Evolutionary conservation across 37 sponge, comb jelly and placozoan species (phyloP).

Genomic region (Aplysina aerophoba): DNA sequence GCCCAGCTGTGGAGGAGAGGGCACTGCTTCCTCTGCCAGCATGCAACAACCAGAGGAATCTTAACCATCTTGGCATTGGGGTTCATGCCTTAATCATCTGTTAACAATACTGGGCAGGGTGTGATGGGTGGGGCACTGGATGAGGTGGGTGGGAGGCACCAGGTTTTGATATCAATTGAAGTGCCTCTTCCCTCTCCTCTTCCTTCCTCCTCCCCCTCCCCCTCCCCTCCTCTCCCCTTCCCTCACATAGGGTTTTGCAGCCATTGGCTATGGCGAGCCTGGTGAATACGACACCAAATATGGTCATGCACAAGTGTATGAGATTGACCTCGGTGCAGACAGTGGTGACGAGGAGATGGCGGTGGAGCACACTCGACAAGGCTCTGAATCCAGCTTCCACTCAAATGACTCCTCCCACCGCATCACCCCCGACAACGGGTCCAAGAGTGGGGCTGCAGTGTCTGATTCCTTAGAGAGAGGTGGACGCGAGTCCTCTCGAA

Average conservation of each 20-base stretch:
- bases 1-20: too few species aligned
- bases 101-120: neutral
- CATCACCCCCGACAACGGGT: neutral
- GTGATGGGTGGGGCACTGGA: constrained; percentile 24
- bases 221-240: neutral
- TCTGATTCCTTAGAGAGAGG: neutral
- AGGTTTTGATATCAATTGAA: neutral
- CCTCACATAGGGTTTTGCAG: constrained; percentile 24
- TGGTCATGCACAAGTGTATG: constrained; percentile 33
- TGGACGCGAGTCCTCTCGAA: neutral
- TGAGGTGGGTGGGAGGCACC: neutral
- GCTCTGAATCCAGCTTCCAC: constrained; percentile 20
- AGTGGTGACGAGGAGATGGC: neutral
- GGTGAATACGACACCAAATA: constrained; percentile 48
- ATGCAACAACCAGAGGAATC: too few species aligned
- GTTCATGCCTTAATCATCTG: neutral
- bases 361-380: constrained; percentile 1
- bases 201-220: neutral
- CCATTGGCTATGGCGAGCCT: constrained; percentile 27
- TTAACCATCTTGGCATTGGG: too few species aligned
- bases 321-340: constrained; percentile 27
- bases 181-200: neutral
- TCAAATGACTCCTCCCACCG: neutral
- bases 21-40: too few species aligned
- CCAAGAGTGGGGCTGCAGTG: neutral